phyloP scores from a whole-genome alignment of 2,797 vertebrate species.

The Brachyalestes nurse region DNA sequence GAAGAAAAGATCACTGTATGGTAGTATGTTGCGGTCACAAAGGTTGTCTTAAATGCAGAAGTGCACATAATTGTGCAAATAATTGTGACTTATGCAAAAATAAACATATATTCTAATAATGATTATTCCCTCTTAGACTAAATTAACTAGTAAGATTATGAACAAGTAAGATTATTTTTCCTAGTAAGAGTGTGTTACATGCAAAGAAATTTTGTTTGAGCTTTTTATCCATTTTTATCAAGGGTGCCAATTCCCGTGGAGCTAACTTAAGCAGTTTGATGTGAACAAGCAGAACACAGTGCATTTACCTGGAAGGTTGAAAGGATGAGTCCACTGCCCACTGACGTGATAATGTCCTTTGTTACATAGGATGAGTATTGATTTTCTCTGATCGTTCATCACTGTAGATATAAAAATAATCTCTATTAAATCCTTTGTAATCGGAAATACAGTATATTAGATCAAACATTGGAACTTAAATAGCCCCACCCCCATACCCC shows the following conservation, averaged over 20 bases:
- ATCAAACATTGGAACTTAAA: background rate
- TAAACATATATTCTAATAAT: no score
- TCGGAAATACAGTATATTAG: background rate
- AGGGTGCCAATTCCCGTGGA: background rate
- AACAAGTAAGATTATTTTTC: no score
- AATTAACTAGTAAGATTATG: no score
- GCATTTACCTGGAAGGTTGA: background rate
- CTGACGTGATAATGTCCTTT: background rate
- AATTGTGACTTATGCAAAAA: no score
- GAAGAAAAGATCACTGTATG: no score
- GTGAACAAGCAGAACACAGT: no score
- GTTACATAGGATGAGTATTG: background rate
- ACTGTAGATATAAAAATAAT: background rate
- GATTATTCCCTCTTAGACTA: no score
- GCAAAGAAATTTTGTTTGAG: no score
- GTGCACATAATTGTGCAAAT: no score
- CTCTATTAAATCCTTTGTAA: background rate
- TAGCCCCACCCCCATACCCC: background rate
- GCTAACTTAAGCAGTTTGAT: background rate
- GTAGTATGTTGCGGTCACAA: no score
- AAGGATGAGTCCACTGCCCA: background rate
- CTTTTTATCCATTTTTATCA: background rate
- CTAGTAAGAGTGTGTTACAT: no score
- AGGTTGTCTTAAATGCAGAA: no score
- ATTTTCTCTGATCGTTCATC: background rate